Evolutionary conservation across 2,113 vertebrate species (phyloP).

Genomic region (Nibea coibor): DNA sequence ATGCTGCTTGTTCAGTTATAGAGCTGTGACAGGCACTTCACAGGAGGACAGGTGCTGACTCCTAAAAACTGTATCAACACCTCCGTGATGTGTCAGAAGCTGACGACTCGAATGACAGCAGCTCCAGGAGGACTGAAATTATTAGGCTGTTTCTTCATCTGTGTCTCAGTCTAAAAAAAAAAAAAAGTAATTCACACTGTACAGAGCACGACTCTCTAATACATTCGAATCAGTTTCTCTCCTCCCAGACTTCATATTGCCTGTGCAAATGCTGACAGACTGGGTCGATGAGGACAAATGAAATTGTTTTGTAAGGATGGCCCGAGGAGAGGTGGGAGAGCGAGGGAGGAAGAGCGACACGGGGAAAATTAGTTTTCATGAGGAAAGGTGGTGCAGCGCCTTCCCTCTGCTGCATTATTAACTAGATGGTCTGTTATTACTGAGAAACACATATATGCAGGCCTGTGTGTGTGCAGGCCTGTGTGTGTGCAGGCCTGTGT

Average conservation of each 20-base stretch:
- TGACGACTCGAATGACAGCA: constrained; percentile 6
- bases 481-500: not conserved
- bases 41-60: not conserved
- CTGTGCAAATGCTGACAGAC: constrained; percentile 36
- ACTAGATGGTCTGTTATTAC: constrained; percentile 65
- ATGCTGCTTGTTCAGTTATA: not conserved
- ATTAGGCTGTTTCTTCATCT: not conserved
- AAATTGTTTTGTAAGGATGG: constrained; percentile 52
- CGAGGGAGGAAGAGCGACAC: not conserved
- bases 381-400: constrained; percentile 59
- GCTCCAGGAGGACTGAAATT: not conserved
- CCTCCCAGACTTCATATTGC: constrained; percentile 38
- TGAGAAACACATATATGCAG: constrained; percentile 28
- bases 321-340: constrained; percentile 16
- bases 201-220: not conserved
- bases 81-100: not conserved
- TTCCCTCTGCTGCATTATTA: constrained; percentile 69
- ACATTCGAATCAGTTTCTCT: constrained; percentile 19
- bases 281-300: constrained; percentile 56
- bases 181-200: not conserved
- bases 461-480: not conserved
- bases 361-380: constrained; percentile 51
- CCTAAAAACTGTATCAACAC: not conserved
- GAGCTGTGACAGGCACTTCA: not conserved
- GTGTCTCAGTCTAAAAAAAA: not conserved